Conservation (phyloP, 2,888 invertebrate genomes). For the Halictus quadricinctus region DNA sequence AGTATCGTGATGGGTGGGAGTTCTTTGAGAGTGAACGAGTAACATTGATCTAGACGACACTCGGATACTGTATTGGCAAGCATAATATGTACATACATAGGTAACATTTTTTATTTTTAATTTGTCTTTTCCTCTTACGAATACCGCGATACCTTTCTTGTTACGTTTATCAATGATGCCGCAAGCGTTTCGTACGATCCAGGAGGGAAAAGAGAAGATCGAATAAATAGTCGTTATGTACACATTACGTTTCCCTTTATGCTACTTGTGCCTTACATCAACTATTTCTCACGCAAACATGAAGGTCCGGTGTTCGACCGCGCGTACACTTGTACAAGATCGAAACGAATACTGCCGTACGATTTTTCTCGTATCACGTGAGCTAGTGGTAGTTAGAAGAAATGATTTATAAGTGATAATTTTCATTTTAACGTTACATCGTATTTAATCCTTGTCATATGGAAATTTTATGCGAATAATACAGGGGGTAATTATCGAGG, state of each 20-base stretch:
- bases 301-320: constrained; percentile 27
- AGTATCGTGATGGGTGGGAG: not conserved
- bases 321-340: constrained; percentile 30
- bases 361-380: constrained; percentile 33
- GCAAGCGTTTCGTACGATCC: not conserved
- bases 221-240: constrained; percentile 24
- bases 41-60: constrained; percentile 37
- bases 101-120: not conserved
- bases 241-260: constrained; percentile 35
- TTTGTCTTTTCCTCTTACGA: not conserved
- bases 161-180: not conserved
- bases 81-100: constrained; percentile 34
- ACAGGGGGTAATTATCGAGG: constrained; percentile 45
- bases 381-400: constrained; percentile 37
- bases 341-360: constrained; percentile 53
- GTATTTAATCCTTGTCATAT: constrained; percentile 50
- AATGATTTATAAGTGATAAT: constrained; percentile 29
- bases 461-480: constrained; percentile 38
- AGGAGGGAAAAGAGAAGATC: not conserved
- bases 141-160: not conserved
- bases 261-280: constrained; percentile 25
- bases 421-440: constrained; percentile 34
- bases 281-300: constrained; percentile 17
- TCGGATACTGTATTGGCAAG: constrained; percentile 12
- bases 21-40: constrained; percentile 17